These are phyloP conservation scores for Agrypnus murinus DNA, from an alignment of 2,888 invertebrate species.

Conservation along the genomic window DNA sequence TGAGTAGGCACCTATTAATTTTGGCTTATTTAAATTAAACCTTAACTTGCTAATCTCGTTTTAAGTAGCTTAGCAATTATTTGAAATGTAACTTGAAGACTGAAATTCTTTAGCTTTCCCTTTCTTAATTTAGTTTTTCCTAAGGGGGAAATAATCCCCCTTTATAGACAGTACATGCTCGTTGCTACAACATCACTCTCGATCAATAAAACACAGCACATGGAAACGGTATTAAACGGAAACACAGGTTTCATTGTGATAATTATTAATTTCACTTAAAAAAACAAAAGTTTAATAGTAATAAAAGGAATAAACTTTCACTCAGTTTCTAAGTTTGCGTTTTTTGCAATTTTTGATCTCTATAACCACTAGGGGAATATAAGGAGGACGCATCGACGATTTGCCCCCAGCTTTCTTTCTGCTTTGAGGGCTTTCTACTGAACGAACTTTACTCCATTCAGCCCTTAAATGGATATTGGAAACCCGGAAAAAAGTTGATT, in stretches of 20 bases:
- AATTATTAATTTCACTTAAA: background rate
- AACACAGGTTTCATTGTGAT: background rate
- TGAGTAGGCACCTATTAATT: too few species aligned
- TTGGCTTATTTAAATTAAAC: too few species aligned
- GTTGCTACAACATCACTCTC: constrained; percentile 25
- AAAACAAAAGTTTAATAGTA: background rate
- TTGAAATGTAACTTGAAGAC: too few species aligned
- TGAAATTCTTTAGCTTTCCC: background rate
- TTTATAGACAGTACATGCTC: background rate
- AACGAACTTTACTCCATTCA: background rate
- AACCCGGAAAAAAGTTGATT: background rate
- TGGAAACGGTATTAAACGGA: constrained; percentile 7
- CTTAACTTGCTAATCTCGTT: too few species aligned
- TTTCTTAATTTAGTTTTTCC: background rate
- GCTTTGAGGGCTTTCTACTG: background rate
- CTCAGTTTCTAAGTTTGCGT: too few species aligned
- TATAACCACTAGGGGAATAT: too few species aligned
- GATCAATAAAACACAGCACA: constrained; percentile 28
- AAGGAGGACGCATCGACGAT: too few species aligned
- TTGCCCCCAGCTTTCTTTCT: background rate
- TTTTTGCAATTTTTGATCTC: too few species aligned
- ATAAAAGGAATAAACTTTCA: too few species aligned
- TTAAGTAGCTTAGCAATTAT: too few species aligned
- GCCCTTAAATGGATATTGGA: background rate
- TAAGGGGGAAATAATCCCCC: constrained; percentile 17